These are phyloP conservation scores for Philypnodon macrostomus DNA, from an alignment of 2,797 vertebrate species.

Conservation along the genomic window DNA sequence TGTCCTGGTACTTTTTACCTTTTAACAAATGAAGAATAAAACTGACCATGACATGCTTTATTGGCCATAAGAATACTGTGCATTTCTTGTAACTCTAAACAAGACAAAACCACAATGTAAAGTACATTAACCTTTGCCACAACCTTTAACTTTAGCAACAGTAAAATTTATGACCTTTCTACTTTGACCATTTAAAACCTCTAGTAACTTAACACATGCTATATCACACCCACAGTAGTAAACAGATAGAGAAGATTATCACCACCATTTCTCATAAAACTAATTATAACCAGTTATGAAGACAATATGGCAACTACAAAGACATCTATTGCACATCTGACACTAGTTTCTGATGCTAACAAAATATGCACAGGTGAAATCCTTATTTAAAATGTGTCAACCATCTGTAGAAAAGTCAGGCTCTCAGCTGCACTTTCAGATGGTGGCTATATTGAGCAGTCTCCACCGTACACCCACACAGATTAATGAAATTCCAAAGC, in stretches of 20 bases:
- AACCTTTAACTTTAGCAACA: slow-evolving; percentile 5
- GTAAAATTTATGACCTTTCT: slow-evolving; percentile 27
- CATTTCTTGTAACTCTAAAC: too few relatives aligned
- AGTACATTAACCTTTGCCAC: slow-evolving; percentile 5
- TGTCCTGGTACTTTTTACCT: too few relatives aligned
- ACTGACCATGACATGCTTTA: too few relatives aligned
- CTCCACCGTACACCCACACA: slow-evolving; percentile 65
- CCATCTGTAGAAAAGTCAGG: neutral
- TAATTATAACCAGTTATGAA: slow-evolving; percentile 7
- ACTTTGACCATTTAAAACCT: slow-evolving; percentile 3
- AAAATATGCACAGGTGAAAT: neutral
- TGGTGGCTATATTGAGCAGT: slow-evolving; percentile 35
- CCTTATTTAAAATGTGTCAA: too few relatives aligned
- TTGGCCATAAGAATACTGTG: too few relatives aligned
- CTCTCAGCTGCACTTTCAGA: slow-evolving; percentile 25
- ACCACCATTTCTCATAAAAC: slow-evolving; percentile 11
- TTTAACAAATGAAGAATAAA: too few relatives aligned
- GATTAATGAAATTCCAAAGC: slow-evolving; percentile 74
- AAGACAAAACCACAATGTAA: too few relatives aligned
- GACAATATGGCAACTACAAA: too few relatives aligned
- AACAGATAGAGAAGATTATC: neutral
- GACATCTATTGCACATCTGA: too few relatives aligned
- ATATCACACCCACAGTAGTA: slow-evolving; percentile 4
- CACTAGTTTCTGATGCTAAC: too few relatives aligned
- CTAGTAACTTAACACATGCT: slow-evolving; percentile 10